These are phyloP conservation scores for Engystomops pustulosus DNA, from an alignment of 2,113 vertebrate species.

Conservation along the genomic window DNA sequence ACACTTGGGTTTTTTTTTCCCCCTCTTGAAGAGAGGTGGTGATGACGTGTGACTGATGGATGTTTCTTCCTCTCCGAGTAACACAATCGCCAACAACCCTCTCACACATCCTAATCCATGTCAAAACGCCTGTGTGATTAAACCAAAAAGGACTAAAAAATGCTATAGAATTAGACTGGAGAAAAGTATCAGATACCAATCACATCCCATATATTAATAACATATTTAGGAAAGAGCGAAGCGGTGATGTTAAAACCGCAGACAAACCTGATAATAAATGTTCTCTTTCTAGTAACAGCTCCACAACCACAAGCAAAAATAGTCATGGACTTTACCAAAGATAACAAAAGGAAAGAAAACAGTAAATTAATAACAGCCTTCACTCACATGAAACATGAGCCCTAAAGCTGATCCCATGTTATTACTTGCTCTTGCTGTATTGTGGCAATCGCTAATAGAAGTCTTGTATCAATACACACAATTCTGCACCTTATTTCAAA, in stretches of 20 bases:
- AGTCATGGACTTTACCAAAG: neutral
- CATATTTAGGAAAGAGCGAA: neutral
- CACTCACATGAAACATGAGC: too few relatives aligned
- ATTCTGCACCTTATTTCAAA: too few relatives aligned
- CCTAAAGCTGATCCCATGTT: too few relatives aligned
- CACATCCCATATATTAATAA: neutral
- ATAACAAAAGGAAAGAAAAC: neutral
- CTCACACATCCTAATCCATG: neutral
- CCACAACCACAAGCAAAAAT: neutral
- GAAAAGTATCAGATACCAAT: neutral
- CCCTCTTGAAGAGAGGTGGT: neutral
- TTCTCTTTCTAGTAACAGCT: neutral
- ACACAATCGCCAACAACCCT: neutral
- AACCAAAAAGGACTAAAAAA: slow-evolving; percentile 1
- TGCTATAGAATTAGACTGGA: neutral
- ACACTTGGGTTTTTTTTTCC: slow-evolving; percentile 8
- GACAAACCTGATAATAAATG: neutral
- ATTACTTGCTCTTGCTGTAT: too few relatives aligned
- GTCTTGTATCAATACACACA: too few relatives aligned
- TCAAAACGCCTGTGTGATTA: neutral
- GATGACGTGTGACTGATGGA: neutral
- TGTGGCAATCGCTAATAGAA: too few relatives aligned
- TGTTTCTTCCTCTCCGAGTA: neutral
- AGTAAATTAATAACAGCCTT: neutral
- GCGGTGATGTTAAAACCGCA: neutral